Percentiles rank a stretch among this genome's conserved stretches.
These are phyloP conservation scores for Eupithecia exiguata DNA, from an alignment of 2,888 invertebrate species.

Conservation along the genomic window DNA sequence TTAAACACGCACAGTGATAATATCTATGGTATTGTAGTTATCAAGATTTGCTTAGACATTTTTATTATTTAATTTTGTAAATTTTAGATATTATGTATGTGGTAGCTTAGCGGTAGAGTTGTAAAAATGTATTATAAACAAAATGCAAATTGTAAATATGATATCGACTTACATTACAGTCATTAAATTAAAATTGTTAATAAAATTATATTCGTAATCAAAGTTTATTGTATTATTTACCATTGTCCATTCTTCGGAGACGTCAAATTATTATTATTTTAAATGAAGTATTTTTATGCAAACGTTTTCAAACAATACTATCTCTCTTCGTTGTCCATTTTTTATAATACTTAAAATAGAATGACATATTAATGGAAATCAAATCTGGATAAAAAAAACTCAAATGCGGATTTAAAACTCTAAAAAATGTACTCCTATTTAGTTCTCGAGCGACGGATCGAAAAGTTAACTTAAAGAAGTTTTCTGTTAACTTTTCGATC, in stretches of 20 bases:
- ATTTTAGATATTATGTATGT: constrained; percentile 47
- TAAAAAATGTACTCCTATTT: background rate
- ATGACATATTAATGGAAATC: too few species aligned
- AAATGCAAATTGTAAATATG: constrained; percentile 79
- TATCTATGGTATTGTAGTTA: constrained; percentile 18
- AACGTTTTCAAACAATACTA: too few species aligned
- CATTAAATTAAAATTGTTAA: constrained; percentile 84
- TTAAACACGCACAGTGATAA: constrained; percentile 31
- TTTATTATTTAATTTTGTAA: constrained; percentile 49
- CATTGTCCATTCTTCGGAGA: background rate
- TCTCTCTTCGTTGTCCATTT: too few species aligned
- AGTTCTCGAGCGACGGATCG: background rate
- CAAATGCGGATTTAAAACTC: background rate
- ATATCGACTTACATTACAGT: constrained; percentile 83
- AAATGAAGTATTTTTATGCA: too few species aligned
- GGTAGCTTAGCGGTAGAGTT: constrained; percentile 61
- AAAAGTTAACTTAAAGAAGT: background rate
- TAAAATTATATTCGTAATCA: constrained; percentile 84
- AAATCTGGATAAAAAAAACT: background rate
- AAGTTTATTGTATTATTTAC: constrained; percentile 66
- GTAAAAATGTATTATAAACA: constrained; percentile 80
- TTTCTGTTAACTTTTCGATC: too few species aligned
- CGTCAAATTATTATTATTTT: background rate
- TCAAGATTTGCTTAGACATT: constrained; percentile 16
- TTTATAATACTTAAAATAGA: too few species aligned